Evolutionary conservation across 2,797 vertebrate species (phyloP).

Genomic region (Sibirionetta formosa): DNA sequence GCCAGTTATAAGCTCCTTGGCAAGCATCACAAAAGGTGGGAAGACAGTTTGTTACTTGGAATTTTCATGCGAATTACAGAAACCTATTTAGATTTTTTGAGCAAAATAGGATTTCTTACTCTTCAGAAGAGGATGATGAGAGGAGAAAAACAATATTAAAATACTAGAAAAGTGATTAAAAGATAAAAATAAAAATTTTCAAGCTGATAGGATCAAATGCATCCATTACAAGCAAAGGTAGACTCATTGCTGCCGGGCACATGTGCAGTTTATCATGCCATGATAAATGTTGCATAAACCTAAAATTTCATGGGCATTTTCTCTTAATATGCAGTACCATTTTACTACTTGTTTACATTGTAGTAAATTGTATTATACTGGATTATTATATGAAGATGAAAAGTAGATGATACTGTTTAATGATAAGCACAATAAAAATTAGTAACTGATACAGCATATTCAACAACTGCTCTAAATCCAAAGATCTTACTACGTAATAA

Average conservation of each 20-base stretch:
- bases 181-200: not conserved
- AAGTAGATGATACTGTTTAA: not conserved
- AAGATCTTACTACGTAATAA: not conserved
- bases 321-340: not conserved
- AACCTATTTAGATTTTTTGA: not conserved
- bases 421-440: not conserved
- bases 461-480: not conserved
- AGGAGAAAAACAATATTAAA: not conserved
- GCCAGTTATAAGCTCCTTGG: not conserved
- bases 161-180: not conserved
- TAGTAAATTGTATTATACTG: not conserved
- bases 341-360: not conserved
- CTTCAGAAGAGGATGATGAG: not conserved
- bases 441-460: not conserved
- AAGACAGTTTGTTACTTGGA: not conserved
- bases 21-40: not conserved
- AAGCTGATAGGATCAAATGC: not conserved
- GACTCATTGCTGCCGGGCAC: not conserved
- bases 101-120: not conserved
- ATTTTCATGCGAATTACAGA: not conserved
- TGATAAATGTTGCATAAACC: not conserved
- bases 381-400: not conserved
- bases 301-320: not conserved
- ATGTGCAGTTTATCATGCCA: not conserved
- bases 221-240: not conserved